These are phyloP conservation scores for Bufo gargarizans DNA, from an alignment of 2,113 vertebrate genomes.

Conservation along the genomic window DNA sequence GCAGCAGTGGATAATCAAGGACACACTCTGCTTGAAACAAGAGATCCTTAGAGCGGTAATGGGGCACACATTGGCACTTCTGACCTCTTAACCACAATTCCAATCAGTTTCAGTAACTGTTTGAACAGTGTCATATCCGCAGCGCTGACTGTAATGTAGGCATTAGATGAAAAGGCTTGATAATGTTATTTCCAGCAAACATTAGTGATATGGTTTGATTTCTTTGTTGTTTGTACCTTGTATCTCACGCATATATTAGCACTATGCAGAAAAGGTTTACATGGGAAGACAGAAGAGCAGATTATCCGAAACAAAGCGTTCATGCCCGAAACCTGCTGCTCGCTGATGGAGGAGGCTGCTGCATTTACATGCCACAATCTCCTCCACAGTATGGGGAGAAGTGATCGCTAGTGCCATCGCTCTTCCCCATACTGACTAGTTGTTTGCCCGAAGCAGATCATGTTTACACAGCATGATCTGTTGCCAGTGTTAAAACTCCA, in stretches of 20 bases:
- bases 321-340: too few relatives aligned
- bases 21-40: not conserved
- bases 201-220: not conserved
- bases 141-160: not conserved
- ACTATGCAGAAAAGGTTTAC: not conserved
- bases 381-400: too few relatives aligned
- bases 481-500: too few relatives aligned
- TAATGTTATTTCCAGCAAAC: not conserved
- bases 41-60: conserved; percentile 1
- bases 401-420: too few relatives aligned
- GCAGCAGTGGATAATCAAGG: not conserved
- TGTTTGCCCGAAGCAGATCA: too few relatives aligned
- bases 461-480: too few relatives aligned
- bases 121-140: not conserved
- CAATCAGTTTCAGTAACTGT: conserved; percentile 1
- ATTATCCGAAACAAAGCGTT: too few relatives aligned
- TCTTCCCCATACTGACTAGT: too few relatives aligned
- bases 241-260: not conserved
- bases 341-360: too few relatives aligned
- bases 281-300: too few relatives aligned
- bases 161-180: not conserved
- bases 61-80: conserved; percentile 2
- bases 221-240: not conserved
- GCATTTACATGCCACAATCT: too few relatives aligned
- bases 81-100: not conserved